Evolutionary conservation across 2,888 invertebrate species (phyloP), one percentile per base, ranked within the genome.

Genomic region (Emesis russula): DNA sequence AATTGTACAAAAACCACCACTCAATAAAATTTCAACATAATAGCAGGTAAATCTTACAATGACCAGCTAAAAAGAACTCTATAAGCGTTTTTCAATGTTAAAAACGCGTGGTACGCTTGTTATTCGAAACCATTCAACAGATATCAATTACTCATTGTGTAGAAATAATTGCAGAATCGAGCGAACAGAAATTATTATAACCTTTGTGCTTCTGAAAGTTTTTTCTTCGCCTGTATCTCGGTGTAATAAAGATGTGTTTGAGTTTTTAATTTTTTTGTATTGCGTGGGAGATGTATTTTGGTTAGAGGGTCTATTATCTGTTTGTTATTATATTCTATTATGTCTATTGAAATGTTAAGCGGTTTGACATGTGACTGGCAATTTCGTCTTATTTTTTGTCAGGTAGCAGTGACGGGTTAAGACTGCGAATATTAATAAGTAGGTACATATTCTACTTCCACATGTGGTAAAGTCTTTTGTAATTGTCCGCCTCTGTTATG

Each of bases 71-170:
- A 70, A 70, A 70, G 70, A 70, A 36, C 70, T 70, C 33, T 70
- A 68, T 44, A 70, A 70, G 70, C 70, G 70, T 33, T 70, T 70
- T 70, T 70, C 70, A 70, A 70, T 70, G 70, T 70, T 70, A 70
- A 70, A 70, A 70, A 70, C 68, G 68, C 68, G 68, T 68, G 68
- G 68, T 70, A 36, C 95, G 96, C 78, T 83, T 71, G 96, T 96
- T 95, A 97, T 97, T 97, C 94, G 96, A 97, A 97, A 97, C 97
- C 97, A 96, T 95, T 96, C 96, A 96, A 96, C 95, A 96, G 96
- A 96, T 98, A 98, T 98, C 98, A 96, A 98, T 98, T 98, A 98
- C 98, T 95, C 86, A 97, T 97, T 98, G 97, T 97, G 95, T 88
- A 95, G 95, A 94, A 96, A 96, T 96, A 96, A 97, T 96, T 97